A percentile compares a stretch with the other conserved stretches of the same genome.
These are phyloP conservation scores for Hyposmocoma kahamanoa DNA, from an alignment of 1,140 invertebrate genomes.

Conservation along the genomic window DNA sequence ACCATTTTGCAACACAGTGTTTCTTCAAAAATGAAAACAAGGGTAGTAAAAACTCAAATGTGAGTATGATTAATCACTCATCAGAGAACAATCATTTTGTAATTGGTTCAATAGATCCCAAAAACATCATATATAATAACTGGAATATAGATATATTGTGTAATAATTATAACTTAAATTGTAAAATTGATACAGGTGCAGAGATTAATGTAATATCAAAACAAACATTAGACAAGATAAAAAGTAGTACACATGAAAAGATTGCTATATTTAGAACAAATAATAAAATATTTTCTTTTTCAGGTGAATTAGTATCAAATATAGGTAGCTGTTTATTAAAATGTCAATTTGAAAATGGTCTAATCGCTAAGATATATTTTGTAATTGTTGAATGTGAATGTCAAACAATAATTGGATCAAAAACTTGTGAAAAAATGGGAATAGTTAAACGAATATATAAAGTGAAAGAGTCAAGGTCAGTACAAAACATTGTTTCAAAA, in stretches of 20 bases:
- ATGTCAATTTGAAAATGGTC: conserved; percentile 1
- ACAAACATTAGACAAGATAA: background rate
- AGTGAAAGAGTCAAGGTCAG: background rate
- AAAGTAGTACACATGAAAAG: background rate
- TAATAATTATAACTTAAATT: background rate
- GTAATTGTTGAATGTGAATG: conserved; percentile 2
- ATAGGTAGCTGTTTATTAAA: background rate
- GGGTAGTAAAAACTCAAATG: background rate
- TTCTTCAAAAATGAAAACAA: background rate
- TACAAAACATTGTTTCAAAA: background rate
- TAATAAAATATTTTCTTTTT: conserved; percentile 7
- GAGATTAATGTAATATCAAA: conserved; percentile 2
- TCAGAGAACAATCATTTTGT: background rate
- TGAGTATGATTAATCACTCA: background rate
- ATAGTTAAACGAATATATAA: background rate
- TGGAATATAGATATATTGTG: conserved; percentile 1
- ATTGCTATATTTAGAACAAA: background rate
- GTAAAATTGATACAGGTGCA: background rate
- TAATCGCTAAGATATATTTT: background rate
- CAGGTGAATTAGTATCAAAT: conserved; percentile 4
- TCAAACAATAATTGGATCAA: background rate
- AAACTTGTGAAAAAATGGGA: background rate
- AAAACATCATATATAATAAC: too few species aligned
- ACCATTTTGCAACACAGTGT: background rate
- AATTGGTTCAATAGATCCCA: background rate